phyloP scores from a whole-genome alignment of 2,113 vertebrate genomes.

The Gulo gulo region DNA sequence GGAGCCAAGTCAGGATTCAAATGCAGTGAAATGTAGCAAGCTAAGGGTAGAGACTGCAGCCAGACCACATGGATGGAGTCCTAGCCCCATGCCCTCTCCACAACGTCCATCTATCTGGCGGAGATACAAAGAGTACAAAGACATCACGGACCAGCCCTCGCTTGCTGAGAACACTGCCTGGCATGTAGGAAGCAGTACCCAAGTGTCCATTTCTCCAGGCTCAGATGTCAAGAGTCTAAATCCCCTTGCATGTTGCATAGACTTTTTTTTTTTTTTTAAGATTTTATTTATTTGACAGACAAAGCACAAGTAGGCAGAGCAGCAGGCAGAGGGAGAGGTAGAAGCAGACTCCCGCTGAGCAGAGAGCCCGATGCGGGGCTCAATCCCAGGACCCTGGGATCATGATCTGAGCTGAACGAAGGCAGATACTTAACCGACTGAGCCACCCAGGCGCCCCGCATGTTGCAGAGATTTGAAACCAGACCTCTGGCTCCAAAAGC shows the following conservation, averaged over 20 bases:
- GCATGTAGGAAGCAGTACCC: fast-evolving
- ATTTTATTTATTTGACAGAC: too few relatives aligned
- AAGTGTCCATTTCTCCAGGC: fast-evolving
- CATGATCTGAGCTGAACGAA: too few relatives aligned
- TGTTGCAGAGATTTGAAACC: background rate
- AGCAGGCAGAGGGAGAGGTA: too few relatives aligned
- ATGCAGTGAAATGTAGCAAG: fast-evolving
- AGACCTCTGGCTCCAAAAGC: too few relatives aligned
- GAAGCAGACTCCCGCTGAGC: too few relatives aligned
- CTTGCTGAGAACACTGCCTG: fast-evolving
- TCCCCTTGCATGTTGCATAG: fast-evolving
- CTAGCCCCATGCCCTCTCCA: background rate
- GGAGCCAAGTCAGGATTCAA: background rate
- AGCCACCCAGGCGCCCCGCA: too few relatives aligned
- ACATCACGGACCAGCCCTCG: fast-evolving
- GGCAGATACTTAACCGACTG: too few relatives aligned
- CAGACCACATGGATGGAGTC: background rate
- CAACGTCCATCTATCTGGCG: fast-evolving
- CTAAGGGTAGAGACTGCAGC: fast-evolving
- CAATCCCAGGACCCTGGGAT: too few relatives aligned
- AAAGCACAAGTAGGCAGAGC: too few relatives aligned
- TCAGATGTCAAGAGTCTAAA: background rate
- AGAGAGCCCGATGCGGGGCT: too few relatives aligned
- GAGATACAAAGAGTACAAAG: fast-evolving
- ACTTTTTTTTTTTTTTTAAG: too few relatives aligned